phyloP scores from a whole-genome alignment of 2,113 vertebrate species.

The Seriola rivoliana region DNA sequence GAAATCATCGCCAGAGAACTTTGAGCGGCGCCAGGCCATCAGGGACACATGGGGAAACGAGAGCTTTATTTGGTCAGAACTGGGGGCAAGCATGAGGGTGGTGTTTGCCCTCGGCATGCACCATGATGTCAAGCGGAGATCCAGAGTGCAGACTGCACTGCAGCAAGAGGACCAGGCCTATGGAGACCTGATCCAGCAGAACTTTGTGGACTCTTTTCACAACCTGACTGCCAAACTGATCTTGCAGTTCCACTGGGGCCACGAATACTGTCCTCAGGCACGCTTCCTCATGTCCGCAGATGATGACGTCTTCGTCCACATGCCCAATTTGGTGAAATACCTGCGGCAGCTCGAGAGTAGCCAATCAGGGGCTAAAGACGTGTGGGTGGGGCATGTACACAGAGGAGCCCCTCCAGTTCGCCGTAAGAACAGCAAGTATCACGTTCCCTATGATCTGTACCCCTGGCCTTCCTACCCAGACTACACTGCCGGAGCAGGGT shows the following conservation, averaged over 20 bases:
- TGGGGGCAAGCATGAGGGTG: conserved; percentile 87
- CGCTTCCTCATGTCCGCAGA: conserved; percentile 95
- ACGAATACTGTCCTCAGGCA: conserved; percentile 89
- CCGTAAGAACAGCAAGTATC: conserved; percentile 91
- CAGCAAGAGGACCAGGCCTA: conserved; percentile 84
- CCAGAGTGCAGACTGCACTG: conserved; percentile 80
- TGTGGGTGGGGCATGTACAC: conserved; percentile 95
- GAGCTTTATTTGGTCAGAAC: conserved; percentile 77
- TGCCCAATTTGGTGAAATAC: conserved; percentile 92
- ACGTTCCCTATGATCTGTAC: conserved; percentile 91
- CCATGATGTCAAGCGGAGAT: conserved; percentile 36
- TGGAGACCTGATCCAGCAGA: conserved; percentile 91
- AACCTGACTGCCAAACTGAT: conserved; percentile 94
- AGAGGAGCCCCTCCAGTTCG: conserved; percentile 89
- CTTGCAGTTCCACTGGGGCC: conserved; percentile 93
- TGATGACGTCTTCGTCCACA: conserved; percentile 95
- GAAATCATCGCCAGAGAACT: conserved; percentile 91
- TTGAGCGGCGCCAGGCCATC: conserved; percentile 86
- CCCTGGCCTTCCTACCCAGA: conserved; percentile 94
- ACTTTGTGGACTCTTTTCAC: conserved; percentile 93
- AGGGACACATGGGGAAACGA: conserved; percentile 94
- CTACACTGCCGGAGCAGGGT: conserved; percentile 93
- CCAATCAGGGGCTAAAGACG: conserved; percentile 80
- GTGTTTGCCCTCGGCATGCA: conserved; percentile 90
- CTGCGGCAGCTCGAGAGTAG: conserved; percentile 83